phyloP scores from a whole-genome alignment of 2,797 vertebrate species.

The Girardinus metallicus region DNA sequence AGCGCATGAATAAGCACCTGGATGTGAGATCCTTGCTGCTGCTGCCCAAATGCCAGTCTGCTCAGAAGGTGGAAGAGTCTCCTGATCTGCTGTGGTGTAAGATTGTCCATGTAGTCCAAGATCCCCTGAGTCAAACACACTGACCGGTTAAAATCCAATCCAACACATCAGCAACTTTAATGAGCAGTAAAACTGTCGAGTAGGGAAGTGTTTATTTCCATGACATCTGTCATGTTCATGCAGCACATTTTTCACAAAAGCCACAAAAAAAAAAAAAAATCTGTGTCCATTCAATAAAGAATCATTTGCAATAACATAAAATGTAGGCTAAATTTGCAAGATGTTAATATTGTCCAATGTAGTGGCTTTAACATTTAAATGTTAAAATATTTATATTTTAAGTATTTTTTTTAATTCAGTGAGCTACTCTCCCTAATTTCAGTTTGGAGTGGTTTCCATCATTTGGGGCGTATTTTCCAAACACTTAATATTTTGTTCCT shows the following conservation, averaged over 20 bases:
- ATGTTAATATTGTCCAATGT: too few species aligned
- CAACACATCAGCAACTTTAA: neutral
- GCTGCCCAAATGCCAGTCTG: conserved; percentile 87
- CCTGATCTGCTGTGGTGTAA: conserved; percentile 90
- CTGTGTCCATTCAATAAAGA: neutral
- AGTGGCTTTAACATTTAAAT: too few species aligned
- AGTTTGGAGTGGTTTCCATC: neutral
- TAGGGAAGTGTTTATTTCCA: neutral
- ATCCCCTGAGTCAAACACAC: conserved; percentile 82
- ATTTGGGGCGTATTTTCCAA: neutral
- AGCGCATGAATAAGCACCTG: conserved; percentile 80
- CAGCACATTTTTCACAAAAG: neutral
- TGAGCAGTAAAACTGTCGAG: neutral
- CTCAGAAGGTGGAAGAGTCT: conserved; percentile 92
- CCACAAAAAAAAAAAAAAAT: neutral
- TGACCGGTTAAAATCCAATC: conserved; percentile 4
- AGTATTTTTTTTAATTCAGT: too few species aligned
- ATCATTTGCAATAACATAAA: neutral
- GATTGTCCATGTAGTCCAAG: conserved; percentile 94
- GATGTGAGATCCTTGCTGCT: conserved; percentile 87
- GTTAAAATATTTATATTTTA: too few species aligned
- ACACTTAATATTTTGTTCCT: neutral
- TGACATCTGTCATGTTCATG: neutral
- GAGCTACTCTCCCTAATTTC: neutral
- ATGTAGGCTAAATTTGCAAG: neutral